A percentile compares a stretch with the other conserved stretches of the same genome.
Evolutionary conservation across 2,797 vertebrate genomes (phyloP).

Genomic region (Pangasius mekongensis): DNA sequence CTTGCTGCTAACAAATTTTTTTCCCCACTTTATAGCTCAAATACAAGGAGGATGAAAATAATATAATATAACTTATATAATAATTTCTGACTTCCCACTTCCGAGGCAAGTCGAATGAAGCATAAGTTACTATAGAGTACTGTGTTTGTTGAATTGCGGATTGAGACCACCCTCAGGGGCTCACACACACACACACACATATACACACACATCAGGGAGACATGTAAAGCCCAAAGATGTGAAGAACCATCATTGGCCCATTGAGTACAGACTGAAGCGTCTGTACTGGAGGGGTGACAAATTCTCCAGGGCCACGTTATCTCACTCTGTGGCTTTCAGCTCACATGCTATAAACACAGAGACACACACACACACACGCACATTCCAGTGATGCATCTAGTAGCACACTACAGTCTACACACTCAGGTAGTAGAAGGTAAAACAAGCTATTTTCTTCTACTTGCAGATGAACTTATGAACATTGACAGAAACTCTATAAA

Average conservation of each 20-base stretch:
- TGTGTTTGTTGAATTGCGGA: neutral
- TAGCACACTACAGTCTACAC: neutral
- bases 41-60: neutral
- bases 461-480: neutral
- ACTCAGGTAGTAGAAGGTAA: neutral
- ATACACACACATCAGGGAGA: neutral
- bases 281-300: conserved; percentile 70
- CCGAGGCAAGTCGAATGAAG: neutral
- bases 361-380: conserved; percentile 13
- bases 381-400: neutral
- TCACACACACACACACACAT: too few species aligned
- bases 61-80: too few species aligned
- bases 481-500: neutral
- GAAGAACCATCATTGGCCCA: conserved; percentile 23
- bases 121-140: neutral
- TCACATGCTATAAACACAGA: conserved; percentile 30
- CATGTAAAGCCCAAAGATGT: neutral
- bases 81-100: neutral
- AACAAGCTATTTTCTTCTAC: neutral
- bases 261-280: conserved; percentile 61
- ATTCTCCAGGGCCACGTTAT: conserved; percentile 70
- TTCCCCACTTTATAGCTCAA: neutral
- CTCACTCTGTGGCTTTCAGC: conserved; percentile 47
- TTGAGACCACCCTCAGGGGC: conserved; percentile 9
- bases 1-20: neutral